Evolutionary conservation across 2,888 invertebrate genomes (phyloP).

Genomic region (Ptychoptera albimana): DNA sequence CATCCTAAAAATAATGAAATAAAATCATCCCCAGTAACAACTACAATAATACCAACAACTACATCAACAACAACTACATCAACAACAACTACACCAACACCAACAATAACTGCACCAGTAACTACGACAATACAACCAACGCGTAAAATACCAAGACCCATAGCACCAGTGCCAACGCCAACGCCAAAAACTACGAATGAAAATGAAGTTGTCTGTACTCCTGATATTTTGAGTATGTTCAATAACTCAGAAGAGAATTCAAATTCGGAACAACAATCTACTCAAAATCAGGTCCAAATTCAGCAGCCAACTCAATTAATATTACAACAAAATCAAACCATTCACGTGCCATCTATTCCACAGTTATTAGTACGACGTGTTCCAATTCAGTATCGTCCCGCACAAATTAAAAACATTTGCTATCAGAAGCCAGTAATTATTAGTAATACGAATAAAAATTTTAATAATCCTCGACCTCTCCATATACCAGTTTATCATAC

Average conservation of each 20-base stretch:
- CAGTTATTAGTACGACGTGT: no score
- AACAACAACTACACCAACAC: not conserved
- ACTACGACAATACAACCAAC: not conserved
- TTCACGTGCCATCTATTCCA: not conserved
- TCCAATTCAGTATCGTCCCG: no score
- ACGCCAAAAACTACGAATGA: slow-evolving; percentile 25
- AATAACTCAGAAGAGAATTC: not conserved
- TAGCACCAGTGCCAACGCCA: no score
- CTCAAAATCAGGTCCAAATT: not conserved
- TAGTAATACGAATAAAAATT: no score
- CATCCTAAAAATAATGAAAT: no score
- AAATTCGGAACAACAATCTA: not conserved
- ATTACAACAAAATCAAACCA: not conserved
- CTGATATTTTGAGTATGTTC: slow-evolving; percentile 32
- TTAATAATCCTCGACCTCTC: no score
- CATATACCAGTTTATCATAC: slow-evolving; percentile 26
- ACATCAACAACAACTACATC: slow-evolving; percentile 1
- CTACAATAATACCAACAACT: slow-evolving; percentile 6
- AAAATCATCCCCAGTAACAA: not conserved
- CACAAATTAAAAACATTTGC: no score
- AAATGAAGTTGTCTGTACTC: slow-evolving; percentile 44
- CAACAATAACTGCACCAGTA: not conserved
- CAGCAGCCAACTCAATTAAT: not conserved
- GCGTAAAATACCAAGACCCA: not conserved
- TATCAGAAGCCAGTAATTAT: no score